These are phyloP conservation scores for Meliscaeva auricollis DNA, from an alignment of 2,888 invertebrate species.

Conservation along the genomic window DNA sequence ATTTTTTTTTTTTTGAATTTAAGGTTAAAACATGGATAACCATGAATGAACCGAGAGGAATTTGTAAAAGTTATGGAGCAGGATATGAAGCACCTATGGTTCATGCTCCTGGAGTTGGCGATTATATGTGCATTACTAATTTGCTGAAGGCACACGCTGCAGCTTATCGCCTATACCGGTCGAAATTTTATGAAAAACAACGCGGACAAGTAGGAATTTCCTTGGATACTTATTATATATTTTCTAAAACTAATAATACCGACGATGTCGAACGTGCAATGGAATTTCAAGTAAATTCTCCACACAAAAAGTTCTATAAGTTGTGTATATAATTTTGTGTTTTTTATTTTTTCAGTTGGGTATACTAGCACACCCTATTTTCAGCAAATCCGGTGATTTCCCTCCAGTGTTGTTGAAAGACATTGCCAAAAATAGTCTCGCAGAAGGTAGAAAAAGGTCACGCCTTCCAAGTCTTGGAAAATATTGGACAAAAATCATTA, in stretches of 20 bases:
- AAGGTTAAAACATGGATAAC: constrained; percentile 60
- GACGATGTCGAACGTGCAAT: constrained; percentile 77
- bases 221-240: constrained; percentile 78
- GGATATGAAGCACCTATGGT: constrained; percentile 80
- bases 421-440: constrained; percentile 79
- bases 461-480: constrained; percentile 77
- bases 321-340: not conserved
- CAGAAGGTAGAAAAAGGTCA: constrained; percentile 80
- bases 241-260: constrained; percentile 76
- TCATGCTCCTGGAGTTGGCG: constrained; percentile 84
- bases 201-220: constrained; percentile 81
- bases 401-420: constrained; percentile 80
- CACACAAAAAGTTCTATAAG: too few relatives aligned
- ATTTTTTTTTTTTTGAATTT: not conserved
- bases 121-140: constrained; percentile 85
- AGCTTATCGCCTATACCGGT: constrained; percentile 83
- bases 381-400: constrained; percentile 80
- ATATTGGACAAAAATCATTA: constrained; percentile 76
- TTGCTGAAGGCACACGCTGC: constrained; percentile 78
- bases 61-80: constrained; percentile 84
- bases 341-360: constrained; percentile 78
- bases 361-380: constrained; percentile 82
- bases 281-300: constrained; percentile 78
- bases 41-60: constrained; percentile 85
- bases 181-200: constrained; percentile 81